Percentiles rank a stretch among this genome's conserved stretches.
phyloP scores from a whole-genome alignment of 2,113 vertebrate species.

The Clarias gariepinus region DNA sequence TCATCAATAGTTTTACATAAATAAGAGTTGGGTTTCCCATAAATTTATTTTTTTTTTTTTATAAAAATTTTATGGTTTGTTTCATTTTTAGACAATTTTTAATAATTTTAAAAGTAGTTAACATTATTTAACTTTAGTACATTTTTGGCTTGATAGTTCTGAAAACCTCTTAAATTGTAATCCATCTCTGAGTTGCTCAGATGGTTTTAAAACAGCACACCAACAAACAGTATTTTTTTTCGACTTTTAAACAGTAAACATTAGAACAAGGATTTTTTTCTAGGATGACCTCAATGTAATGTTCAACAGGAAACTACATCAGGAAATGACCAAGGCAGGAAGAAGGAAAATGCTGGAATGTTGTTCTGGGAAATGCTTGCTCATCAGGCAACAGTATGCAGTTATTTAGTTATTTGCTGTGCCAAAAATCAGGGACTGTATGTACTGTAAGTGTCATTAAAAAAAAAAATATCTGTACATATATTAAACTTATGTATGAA shows the following conservation, averaged over 20 bases:
- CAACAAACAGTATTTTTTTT: not conserved
- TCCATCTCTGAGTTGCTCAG: not conserved
- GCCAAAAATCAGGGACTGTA: not conserved
- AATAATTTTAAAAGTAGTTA: not conserved
- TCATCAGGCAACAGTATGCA: constrained; percentile 12
- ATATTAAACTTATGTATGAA: not conserved
- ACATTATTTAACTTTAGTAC: not conserved
- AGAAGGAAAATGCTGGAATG: constrained; percentile 20
- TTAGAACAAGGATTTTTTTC: not conserved
- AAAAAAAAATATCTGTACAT: too few relatives aligned
- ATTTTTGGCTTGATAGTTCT: not conserved
- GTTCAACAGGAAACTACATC: constrained; percentile 12
- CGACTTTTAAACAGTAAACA: not conserved
- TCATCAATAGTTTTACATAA: not conserved
- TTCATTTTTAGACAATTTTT: not conserved
- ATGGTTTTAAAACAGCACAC: not conserved
- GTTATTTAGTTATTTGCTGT: not conserved
- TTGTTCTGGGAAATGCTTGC: constrained; percentile 13
- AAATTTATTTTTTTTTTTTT: too few relatives aligned
- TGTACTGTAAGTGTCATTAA: not conserved
- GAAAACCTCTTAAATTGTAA: not conserved
- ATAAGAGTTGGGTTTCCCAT: not conserved
- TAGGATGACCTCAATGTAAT: not conserved
- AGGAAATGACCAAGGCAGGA: constrained; percentile 29
- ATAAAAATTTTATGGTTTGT: not conserved